Evolutionary conservation across 1,140 invertebrate genomes (phyloP), one percentile per base, ranked within the genome.

Genomic region (Anastatus disparis): DNA sequence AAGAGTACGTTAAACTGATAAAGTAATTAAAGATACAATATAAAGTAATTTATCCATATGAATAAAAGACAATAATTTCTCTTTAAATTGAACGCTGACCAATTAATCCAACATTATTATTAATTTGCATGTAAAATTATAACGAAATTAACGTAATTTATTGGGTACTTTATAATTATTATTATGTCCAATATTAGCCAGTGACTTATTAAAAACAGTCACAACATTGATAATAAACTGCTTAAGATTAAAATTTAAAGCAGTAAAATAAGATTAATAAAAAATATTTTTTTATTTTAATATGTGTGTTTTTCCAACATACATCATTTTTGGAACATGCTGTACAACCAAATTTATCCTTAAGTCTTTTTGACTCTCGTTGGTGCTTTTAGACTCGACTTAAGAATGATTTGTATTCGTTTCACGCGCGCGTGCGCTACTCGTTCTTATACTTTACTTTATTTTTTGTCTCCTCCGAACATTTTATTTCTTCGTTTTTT

Each of bases 401-500:
- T 72, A 72, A 67, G 46, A 35, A 70, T 74, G 72, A 75, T 75
- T 77, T 75, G 75, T 76, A 75, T 76, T 65, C 71, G n/a, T n/a
- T n/a, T n/a, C n/a, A 69, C 56, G 17, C 55, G 20, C 68, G 17
- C 20, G 1, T 63, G 42, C 24, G 15, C 59, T 8, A 40, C 53
- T 17, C 58, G 10, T 46, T 24, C 71, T 52, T 26, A 42, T 66
- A 38, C 52, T 58, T 64, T 24, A 38, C 68, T 64, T 69, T 67
- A 35, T 56, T 72, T 59, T 50, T 61, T 53, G 17, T 40, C 38
- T 50, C 48, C 10, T 56, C n/a, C 10, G n/a, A n/a, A n/a, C n/a
- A n/a, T n/a, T n/a, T n/a, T 26, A 58, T 17, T 46, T 31, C 61
- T 9, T 26, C 27, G 15, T 29, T 56, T 48, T 63, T 62, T 70